phyloP scores from a whole-genome alignment of 2,797 vertebrate genomes.

The Holocentrus rufus region DNA sequence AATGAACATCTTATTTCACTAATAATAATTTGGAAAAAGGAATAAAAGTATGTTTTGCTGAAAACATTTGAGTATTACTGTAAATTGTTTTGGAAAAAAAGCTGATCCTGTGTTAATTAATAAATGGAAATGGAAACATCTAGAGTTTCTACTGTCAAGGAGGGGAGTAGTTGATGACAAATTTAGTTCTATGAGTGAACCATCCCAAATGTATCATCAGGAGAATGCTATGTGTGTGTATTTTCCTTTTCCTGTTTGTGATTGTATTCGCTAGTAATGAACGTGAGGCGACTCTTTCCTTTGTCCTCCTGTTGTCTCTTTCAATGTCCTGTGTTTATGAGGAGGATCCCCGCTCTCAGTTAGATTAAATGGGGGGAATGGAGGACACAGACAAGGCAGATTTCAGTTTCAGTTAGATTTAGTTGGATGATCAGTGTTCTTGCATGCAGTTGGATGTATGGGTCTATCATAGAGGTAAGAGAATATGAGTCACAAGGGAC shows the following conservation, averaged over 20 bases:
- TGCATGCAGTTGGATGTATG: slow-evolving; percentile 40
- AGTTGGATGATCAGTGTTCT: slow-evolving; percentile 1
- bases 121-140: too few relatives aligned
- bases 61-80: too few relatives aligned
- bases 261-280: slow-evolving; percentile 8
- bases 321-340: slow-evolving; percentile 38
- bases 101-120: too few relatives aligned
- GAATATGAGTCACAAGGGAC: slow-evolving; percentile 32
- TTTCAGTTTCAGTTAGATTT: slow-evolving; percentile 7
- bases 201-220: not conserved
- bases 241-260: slow-evolving; percentile 17
- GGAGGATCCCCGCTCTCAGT: slow-evolving; percentile 9
- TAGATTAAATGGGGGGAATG: slow-evolving; percentile 24
- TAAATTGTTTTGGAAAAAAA: too few relatives aligned
- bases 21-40: too few relatives aligned
- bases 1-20: too few relatives aligned
- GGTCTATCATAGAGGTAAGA: slow-evolving; percentile 15
- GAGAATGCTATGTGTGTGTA: slow-evolving; percentile 15
- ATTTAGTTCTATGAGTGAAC: too few relatives aligned
- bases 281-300: slow-evolving; percentile 2
- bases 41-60: too few relatives aligned
- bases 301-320: slow-evolving; percentile 20
- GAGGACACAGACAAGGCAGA: slow-evolving; percentile 16
- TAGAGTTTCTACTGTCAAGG: too few relatives aligned
- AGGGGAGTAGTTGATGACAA: too few relatives aligned